Evolutionary conservation across 2,113 vertebrate species (phyloP).

Genomic region (Platichthys flesus): DNA sequence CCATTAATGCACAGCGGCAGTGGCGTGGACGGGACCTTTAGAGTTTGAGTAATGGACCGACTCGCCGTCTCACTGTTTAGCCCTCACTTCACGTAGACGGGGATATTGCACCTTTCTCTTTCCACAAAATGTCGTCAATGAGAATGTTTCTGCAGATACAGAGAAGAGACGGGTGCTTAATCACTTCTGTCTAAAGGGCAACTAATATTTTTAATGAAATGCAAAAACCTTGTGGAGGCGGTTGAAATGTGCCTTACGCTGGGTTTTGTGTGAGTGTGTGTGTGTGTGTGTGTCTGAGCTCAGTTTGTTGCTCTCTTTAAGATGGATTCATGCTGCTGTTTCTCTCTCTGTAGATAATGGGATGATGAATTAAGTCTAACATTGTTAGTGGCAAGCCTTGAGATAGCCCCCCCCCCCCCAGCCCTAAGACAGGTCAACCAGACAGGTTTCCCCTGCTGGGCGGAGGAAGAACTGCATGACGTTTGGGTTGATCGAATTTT

Average conservation of each 20-base stretch:
- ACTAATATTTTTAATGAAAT: slow-evolving; percentile 45
- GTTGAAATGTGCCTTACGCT: slow-evolving; percentile 19
- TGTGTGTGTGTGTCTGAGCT: slow-evolving; percentile 18
- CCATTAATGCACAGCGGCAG: slow-evolving; percentile 71
- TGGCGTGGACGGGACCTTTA: slow-evolving; percentile 54
- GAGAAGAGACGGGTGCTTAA: slow-evolving; percentile 15
- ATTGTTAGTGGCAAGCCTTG: slow-evolving; percentile 65
- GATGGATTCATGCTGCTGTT: too few relatives aligned
- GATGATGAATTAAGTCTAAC: slow-evolving; percentile 67
- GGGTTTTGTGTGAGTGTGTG: neutral
- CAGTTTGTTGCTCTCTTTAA: too few relatives aligned
- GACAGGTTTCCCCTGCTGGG: slow-evolving; percentile 37
- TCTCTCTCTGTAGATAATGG: too few relatives aligned
- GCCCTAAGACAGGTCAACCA: slow-evolving; percentile 27
- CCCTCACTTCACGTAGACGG: slow-evolving; percentile 42
- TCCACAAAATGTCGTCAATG: slow-evolving; percentile 11
- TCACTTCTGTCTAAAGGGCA: slow-evolving; percentile 12
- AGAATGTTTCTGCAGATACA: neutral
- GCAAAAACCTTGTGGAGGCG: slow-evolving; percentile 31
- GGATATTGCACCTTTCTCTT: slow-evolving; percentile 45
- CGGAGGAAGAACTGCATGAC: slow-evolving; percentile 37
- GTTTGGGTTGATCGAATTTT: slow-evolving; percentile 13
- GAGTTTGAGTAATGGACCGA: slow-evolving; percentile 69
- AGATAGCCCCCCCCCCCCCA: slow-evolving; percentile 55
- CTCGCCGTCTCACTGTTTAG: slow-evolving; percentile 57